Conservation (phyloP, 2,113 vertebrate species). For the Empidonax alnorum region DNA sequence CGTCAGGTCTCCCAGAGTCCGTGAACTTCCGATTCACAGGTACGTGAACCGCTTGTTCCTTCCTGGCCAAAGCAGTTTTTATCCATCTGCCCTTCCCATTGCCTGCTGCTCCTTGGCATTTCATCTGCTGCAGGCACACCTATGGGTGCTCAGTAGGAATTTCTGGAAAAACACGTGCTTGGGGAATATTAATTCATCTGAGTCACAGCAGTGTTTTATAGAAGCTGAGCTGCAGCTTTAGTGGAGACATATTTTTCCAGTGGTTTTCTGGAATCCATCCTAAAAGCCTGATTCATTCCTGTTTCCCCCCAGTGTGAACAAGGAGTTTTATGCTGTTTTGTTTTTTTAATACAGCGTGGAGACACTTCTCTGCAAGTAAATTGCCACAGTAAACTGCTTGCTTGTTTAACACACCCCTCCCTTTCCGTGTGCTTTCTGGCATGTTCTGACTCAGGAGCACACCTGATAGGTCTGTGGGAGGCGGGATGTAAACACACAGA, state of each 20-base stretch:
- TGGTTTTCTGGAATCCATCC: not conserved
- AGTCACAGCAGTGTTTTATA: not conserved
- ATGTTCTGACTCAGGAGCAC: not conserved
- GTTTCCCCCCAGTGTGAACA: not conserved
- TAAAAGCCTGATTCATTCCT: not conserved
- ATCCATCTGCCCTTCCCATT: not conserved
- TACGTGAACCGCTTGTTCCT: conserved; percentile 50
- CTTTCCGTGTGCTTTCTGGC: not conserved
- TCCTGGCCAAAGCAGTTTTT: not conserved
- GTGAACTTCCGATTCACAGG: conserved; percentile 94
- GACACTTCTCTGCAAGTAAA: not conserved
- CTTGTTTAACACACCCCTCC: not conserved
- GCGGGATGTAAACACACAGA: not conserved
- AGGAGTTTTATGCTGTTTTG: not conserved
- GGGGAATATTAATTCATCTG: not conserved
- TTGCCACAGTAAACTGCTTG: not conserved
- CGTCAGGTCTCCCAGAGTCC: conserved; percentile 89
- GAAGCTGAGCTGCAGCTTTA: not conserved
- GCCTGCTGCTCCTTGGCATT: not conserved
- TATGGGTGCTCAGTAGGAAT: not conserved
- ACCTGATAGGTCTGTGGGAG: not conserved
- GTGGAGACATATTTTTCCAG: not conserved
- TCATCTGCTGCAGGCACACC: not conserved
- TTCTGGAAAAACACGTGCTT: not conserved
- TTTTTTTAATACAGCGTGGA: not conserved